Conservation (phyloP, 1,140 invertebrate species). For the Nasonia longicornis region DNA sequence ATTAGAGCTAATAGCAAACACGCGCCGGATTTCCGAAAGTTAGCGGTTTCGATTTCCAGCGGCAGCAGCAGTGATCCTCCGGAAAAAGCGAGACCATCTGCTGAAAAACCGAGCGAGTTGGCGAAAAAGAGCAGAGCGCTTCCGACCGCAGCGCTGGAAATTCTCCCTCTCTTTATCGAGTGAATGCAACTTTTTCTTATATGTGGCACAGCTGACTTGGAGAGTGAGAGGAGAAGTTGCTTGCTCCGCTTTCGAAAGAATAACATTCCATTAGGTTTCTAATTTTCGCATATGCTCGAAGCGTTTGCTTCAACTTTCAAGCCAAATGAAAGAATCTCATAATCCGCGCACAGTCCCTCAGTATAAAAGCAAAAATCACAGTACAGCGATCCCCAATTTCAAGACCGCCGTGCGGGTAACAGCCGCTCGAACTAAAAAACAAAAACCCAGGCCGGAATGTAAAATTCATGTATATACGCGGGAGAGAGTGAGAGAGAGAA, state of each 20-base stretch:
- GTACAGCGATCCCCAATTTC: too few species aligned
- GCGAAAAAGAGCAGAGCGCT: not conserved
- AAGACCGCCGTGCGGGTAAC: too few species aligned
- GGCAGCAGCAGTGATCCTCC: not conserved
- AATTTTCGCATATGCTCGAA: too few species aligned
- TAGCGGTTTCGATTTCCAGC: constrained; percentile 2
- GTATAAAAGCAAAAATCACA: too few species aligned
- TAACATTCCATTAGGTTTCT: not conserved
- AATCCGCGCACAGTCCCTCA: too few species aligned
- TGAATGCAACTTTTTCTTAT: not conserved
- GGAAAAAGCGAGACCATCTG: not conserved
- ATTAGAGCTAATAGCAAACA: constrained; percentile 21
- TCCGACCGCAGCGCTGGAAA: constrained; percentile 9
- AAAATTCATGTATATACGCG: not conserved
- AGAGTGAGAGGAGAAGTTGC: not conserved
- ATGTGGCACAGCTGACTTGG: not conserved
- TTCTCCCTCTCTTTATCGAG: not conserved
- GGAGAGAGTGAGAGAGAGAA: not conserved
- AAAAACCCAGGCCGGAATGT: not conserved
- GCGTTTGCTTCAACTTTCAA: too few species aligned
- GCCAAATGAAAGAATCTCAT: too few species aligned
- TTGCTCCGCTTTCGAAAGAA: not conserved
- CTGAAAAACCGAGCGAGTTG: not conserved
- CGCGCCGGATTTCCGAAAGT: constrained; percentile 16
- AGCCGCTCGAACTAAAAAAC: not conserved